phyloP scores from a whole-genome alignment of 2,797 vertebrate genomes.

The Leontocebus nigricollis region DNA sequence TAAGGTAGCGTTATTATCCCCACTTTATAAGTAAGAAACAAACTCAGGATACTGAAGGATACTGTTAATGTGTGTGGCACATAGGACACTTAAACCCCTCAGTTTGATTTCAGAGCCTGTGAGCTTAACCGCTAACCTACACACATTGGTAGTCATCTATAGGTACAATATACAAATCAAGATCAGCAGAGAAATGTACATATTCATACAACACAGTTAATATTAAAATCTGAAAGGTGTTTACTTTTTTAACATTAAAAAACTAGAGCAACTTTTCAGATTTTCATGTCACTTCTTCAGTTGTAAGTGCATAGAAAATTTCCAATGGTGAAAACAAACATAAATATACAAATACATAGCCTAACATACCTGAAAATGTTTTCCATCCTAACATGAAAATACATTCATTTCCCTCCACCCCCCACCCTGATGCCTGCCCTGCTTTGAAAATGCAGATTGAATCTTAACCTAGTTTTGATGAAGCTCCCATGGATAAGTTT shows the following conservation, averaged over 20 bases:
- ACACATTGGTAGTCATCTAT: not conserved
- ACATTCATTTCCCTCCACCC: not conserved
- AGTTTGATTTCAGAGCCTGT: not conserved
- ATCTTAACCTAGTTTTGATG: constrained; percentile 27
- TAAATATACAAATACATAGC: not conserved
- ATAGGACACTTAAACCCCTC: not conserved
- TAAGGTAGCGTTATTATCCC: not conserved
- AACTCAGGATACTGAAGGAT: not conserved
- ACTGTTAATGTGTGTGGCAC: not conserved
- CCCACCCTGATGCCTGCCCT: not conserved
- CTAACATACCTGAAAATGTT: not conserved
- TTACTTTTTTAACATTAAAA: constrained; percentile 2
- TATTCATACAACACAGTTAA: not conserved
- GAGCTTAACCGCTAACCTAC: not conserved
- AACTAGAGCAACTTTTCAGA: not conserved
- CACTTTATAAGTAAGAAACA: not conserved
- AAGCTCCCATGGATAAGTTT: constrained; percentile 7
- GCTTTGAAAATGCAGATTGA: not conserved
- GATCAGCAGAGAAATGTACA: not conserved
- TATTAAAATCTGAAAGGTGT: not conserved
- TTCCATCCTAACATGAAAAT: not conserved
- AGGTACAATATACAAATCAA: not conserved
- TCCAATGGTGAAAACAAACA: not conserved
- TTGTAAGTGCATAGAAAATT: not conserved
- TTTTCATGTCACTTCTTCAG: not conserved